Percentiles rank a stretch among this genome's conserved stretches.
Conservation (phyloP, 2,888 invertebrate species). For the Cremastobaeus sp. region DNA sequence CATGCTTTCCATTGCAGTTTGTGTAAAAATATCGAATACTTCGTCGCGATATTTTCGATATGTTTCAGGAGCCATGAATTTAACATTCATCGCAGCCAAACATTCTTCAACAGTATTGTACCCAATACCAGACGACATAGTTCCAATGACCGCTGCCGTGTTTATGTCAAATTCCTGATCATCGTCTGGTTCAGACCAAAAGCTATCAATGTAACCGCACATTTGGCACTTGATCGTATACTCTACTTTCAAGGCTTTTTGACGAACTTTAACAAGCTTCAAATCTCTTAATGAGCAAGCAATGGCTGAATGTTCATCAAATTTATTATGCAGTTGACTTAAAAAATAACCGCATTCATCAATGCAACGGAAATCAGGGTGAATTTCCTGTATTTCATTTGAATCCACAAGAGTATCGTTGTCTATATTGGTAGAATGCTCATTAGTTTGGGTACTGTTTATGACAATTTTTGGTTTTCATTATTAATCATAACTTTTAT, state of each 20-base stretch:
- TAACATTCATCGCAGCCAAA: neutral
- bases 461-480: neutral
- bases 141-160: neutral
- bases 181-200: neutral
- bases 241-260: neutral
- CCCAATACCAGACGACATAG: neutral
- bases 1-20: neutral
- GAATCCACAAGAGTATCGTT: too few relatives aligned
- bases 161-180: neutral
- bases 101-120: neutral
- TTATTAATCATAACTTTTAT: too few relatives aligned
- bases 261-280: neutral
- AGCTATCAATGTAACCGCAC: neutral
- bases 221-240: neutral
- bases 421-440: too few relatives aligned
- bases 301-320: neutral
- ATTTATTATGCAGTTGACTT: neutral
- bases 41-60: neutral
- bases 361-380: neutral
- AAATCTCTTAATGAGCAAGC: neutral
- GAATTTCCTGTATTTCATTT: too few relatives aligned
- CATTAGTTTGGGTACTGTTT: too few relatives aligned
- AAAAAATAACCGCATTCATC: neutral
- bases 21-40: neutral
- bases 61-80: neutral